phyloP scores from a whole-genome alignment of 2,113 vertebrate genomes.

The Tragelaphus buxtoni region DNA sequence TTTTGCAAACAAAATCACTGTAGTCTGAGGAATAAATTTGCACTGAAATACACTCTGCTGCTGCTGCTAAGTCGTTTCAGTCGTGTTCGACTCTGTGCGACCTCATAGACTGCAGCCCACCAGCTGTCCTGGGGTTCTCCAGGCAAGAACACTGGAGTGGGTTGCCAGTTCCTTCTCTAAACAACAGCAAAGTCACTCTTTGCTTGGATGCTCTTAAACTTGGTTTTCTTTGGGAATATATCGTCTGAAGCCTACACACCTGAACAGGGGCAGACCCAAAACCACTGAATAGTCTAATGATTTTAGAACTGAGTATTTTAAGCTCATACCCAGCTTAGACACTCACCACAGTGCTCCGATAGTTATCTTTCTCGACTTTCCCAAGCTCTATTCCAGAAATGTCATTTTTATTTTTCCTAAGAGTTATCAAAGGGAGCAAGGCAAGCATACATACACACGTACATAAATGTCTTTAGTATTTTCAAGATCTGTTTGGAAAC shows the following conservation, averaged over 20 bases:
- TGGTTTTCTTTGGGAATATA: neutral
- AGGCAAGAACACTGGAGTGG: no score
- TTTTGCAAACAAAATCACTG: neutral
- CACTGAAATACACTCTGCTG: fast-evolving
- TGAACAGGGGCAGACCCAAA: fast-evolving
- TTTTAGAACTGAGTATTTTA: neutral
- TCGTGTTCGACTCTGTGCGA: no score
- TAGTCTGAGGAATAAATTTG: no score
- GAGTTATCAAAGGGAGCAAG: neutral
- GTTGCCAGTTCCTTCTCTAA: no score
- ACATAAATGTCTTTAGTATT: neutral
- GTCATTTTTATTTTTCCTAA: neutral
- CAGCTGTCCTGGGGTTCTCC: no score
- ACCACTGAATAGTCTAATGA: neutral
- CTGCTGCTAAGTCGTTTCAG: no score
- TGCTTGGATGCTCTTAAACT: fast-evolving
- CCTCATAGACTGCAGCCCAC: no score
- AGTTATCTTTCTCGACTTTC: neutral
- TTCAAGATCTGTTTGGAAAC: no score
- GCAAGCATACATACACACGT: fast-evolving
- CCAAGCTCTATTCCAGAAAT: neutral
- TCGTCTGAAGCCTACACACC: neutral
- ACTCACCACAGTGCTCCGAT: fast-evolving
- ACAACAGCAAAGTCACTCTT: neutral
- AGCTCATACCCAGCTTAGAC: fast-evolving